Percentiles rank a stretch among this genome's conserved stretches.
These are phyloP conservation scores for Melanophora roralis DNA, from an alignment of 2,888 invertebrate species.

Conservation along the genomic window DNA sequence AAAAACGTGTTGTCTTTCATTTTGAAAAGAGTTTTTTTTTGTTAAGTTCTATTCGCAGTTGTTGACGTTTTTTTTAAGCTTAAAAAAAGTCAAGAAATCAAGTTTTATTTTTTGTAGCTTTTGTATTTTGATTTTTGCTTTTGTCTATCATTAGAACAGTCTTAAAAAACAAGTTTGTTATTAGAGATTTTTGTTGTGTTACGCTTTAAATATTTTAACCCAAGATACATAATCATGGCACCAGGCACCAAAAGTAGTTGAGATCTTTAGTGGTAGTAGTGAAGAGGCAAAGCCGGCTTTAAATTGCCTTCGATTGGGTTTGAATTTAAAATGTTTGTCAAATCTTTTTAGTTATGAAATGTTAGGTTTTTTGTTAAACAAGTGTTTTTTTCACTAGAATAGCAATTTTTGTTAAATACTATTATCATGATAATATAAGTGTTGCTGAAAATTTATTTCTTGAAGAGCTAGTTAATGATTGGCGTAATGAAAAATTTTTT, in stretches of 20 bases:
- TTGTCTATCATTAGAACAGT: slow-evolving; percentile 41
- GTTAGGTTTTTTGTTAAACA: slow-evolving; percentile 5
- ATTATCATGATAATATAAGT: not conserved
- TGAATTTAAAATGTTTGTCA: slow-evolving; percentile 13
- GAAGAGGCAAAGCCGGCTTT: not conserved
- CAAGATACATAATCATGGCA: slow-evolving; percentile 46
- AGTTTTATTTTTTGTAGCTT: slow-evolving; percentile 41
- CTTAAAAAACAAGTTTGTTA: slow-evolving; percentile 52
- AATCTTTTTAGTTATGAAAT: not conserved
- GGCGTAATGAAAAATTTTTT: not conserved
- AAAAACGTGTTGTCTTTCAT: slow-evolving; percentile 50
- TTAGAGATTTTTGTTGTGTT: slow-evolving; percentile 27
- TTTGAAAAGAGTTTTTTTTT: slow-evolving; percentile 21
- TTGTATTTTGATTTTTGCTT: slow-evolving; percentile 5
- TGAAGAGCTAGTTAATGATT: not conserved
- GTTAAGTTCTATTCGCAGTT: slow-evolving; percentile 37
- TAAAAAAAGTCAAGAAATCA: slow-evolving; percentile 50
- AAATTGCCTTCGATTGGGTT: slow-evolving; percentile 3
- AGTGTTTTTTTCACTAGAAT: slow-evolving; percentile 28
- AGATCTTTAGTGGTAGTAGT: not conserved
- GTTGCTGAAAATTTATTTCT: not conserved
- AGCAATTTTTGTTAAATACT: not conserved
- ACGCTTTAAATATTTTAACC: slow-evolving; percentile 28
- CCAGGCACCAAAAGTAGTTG: not conserved
- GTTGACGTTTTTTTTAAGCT: slow-evolving; percentile 9